Conservation (phyloP, 2,888 invertebrate genomes). For the Pseudanteris insignis region DNA sequence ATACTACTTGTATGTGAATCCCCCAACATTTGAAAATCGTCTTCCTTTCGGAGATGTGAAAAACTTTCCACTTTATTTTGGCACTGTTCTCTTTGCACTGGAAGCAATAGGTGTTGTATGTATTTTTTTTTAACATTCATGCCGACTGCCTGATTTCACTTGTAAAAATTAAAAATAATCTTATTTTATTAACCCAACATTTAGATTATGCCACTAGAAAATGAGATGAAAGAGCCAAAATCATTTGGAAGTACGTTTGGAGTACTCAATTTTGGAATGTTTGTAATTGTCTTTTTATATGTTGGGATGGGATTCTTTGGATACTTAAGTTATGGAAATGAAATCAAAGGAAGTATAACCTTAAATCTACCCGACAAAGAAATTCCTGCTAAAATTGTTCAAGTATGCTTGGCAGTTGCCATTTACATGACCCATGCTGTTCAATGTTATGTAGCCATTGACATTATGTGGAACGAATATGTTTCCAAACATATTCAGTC, state of each 20-base stretch:
- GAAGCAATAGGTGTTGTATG: slow-evolving; percentile 77
- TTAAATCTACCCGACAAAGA: slow-evolving; percentile 82
- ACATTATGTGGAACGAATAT: slow-evolving; percentile 92
- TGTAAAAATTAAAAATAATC: too few species aligned
- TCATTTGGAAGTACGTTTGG: slow-evolving; percentile 93
- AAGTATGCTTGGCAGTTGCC: slow-evolving; percentile 85
- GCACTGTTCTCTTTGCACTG: slow-evolving; percentile 91
- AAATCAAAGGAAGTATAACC: slow-evolving; percentile 84
- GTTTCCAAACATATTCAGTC: slow-evolving; percentile 71
- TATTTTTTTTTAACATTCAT: too few species aligned
- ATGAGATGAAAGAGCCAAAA: slow-evolving; percentile 91
- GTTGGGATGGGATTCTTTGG: slow-evolving; percentile 93
- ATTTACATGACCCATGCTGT: slow-evolving; percentile 95
- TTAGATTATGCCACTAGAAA: slow-evolving; percentile 93
- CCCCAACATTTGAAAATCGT: slow-evolving; percentile 73
- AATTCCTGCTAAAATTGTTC: slow-evolving; percentile 79
- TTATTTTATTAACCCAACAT: too few species aligned
- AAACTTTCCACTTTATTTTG: slow-evolving; percentile 74
- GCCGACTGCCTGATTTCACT: too few species aligned
- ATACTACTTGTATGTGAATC: slow-evolving; percentile 82
- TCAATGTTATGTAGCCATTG: slow-evolving; percentile 97
- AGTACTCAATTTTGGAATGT: slow-evolving; percentile 91
- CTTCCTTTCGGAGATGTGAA: slow-evolving; percentile 77
- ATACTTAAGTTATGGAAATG: slow-evolving; percentile 84
- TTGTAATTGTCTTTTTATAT: slow-evolving; percentile 84